Conservation (phyloP, 2,888 invertebrate species). For the Nomada ferruginata region DNA sequence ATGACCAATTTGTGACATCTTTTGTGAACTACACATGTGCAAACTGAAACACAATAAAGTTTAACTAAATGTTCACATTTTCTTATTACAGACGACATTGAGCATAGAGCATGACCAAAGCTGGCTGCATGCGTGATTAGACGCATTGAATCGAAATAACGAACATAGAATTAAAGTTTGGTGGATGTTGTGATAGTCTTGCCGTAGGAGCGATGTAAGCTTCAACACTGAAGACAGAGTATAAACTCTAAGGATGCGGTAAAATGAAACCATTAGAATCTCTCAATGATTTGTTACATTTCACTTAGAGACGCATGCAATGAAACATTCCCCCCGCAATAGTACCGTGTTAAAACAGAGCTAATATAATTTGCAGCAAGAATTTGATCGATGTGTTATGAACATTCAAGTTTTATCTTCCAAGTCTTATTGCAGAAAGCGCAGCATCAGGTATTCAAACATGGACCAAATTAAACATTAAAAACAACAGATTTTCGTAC, state of each 20-base stretch:
- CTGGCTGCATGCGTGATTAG: constrained; percentile 73
- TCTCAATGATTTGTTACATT: constrained; percentile 38
- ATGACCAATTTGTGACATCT: constrained; percentile 98
- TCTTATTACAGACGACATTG: constrained; percentile 36
- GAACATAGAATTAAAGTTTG: constrained; percentile 56
- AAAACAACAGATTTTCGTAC: constrained; percentile 28
- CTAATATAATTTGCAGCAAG: constrained; percentile 26
- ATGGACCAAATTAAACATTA: constrained; percentile 40
- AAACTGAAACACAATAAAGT: constrained; percentile 88
- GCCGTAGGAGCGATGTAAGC: constrained; percentile 48
- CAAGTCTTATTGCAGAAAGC: constrained; percentile 42
- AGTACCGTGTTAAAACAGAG: constrained; percentile 39
- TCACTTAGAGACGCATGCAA: constrained; percentile 51
- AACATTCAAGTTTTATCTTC: constrained; percentile 28
- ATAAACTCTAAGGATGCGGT: constrained; percentile 40
- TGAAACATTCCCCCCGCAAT: constrained; percentile 34
- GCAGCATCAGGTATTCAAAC: constrained; percentile 42
- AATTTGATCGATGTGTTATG: constrained; percentile 37
- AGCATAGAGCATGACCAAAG: constrained; percentile 74
- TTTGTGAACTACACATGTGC: constrained; percentile 99
- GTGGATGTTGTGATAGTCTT: constrained; percentile 53
- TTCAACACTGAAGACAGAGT: constrained; percentile 52
- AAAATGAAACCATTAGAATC: constrained; percentile 41
- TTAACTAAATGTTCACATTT: constrained; percentile 57
- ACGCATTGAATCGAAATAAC: constrained; percentile 60